Percentiles rank a stretch among this genome's conserved stretches.
phyloP scores from a whole-genome alignment of 2,797 vertebrate species.

The Tapirus indicus region DNA sequence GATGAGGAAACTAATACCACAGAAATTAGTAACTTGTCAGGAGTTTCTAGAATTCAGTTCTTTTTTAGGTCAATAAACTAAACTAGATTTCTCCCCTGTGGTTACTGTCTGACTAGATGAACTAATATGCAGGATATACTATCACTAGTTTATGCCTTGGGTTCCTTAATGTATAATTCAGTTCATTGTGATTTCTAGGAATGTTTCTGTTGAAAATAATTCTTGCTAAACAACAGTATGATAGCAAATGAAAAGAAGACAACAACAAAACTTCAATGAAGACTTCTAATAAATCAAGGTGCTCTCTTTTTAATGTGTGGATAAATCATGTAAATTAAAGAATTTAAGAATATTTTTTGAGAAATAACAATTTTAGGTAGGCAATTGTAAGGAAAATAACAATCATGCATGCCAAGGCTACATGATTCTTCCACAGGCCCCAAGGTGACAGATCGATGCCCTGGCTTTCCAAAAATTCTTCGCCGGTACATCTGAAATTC shows the following conservation, averaged over 20 bases:
- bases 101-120: neutral
- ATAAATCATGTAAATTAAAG: neutral
- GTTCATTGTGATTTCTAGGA: neutral
- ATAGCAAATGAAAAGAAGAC: neutral
- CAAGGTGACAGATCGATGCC: slow-evolving; percentile 91
- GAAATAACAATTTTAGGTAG: slow-evolving; percentile 93
- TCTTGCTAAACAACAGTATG: neutral
- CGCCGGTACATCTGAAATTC: slow-evolving; percentile 91
- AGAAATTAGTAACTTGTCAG: neutral
- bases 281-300: neutral
- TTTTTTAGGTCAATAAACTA: neutral
- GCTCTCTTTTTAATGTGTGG: neutral
- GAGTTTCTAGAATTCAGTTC: slow-evolving; percentile 3
- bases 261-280: neutral
- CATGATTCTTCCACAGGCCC: slow-evolving; percentile 95
- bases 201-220: neutral
- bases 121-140: neutral
- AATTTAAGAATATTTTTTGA: slow-evolving; percentile 94
- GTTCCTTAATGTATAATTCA: neutral
- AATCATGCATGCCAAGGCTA: slow-evolving; percentile 92
- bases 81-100: neutral
- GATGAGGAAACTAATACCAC: neutral
- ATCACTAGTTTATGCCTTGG: neutral
- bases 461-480: slow-evolving; percentile 90
- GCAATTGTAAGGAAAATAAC: slow-evolving; percentile 91